phyloP scores from a whole-genome alignment of 1,140 invertebrate species.

The Drosophila melanogaster region DNA sequence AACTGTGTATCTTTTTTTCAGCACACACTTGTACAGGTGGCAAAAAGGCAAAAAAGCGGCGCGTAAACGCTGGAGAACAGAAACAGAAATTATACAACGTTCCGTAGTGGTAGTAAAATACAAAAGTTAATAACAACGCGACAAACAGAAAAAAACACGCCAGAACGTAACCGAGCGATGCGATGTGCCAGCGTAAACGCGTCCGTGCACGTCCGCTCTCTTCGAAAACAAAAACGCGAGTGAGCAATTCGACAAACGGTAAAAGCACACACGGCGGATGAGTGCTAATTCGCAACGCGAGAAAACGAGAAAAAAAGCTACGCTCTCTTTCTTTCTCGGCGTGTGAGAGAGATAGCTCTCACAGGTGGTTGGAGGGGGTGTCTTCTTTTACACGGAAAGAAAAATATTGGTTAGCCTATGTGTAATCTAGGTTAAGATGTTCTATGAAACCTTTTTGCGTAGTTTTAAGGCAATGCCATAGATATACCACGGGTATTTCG shows the following conservation, averaged over 20 bases:
- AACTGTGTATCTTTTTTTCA: constrained; percentile 25
- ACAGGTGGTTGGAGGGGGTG: constrained; percentile 47
- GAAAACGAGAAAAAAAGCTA: background rate
- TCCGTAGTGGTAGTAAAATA: constrained; percentile 68
- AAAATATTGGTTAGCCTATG: background rate
- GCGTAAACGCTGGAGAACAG: constrained; percentile 64
- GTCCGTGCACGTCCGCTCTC: constrained; percentile 60
- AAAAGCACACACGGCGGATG: constrained; percentile 43
- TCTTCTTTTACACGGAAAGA: background rate
- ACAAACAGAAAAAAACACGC: constrained; percentile 54
- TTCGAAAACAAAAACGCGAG: constrained; percentile 64
- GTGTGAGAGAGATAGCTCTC: constrained; percentile 7
- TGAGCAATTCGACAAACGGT: constrained; percentile 31
- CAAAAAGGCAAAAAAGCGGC: constrained; percentile 46
- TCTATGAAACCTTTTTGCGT: background rate
- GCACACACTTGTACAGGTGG: constrained; percentile 63
- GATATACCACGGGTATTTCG: too few species aligned
- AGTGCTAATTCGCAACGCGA: constrained; percentile 32
- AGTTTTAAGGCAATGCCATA: too few species aligned
- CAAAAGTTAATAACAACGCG: constrained; percentile 80
- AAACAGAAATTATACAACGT: constrained; percentile 64
- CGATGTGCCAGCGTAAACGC: constrained; percentile 36
- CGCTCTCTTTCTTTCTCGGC: constrained; percentile 1
- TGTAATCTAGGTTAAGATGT: background rate
- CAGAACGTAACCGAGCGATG: constrained; percentile 46